These are phyloP conservation scores for Glareola pratincola DNA, from an alignment of 2,113 vertebrate genomes.

Conservation along the genomic window DNA sequence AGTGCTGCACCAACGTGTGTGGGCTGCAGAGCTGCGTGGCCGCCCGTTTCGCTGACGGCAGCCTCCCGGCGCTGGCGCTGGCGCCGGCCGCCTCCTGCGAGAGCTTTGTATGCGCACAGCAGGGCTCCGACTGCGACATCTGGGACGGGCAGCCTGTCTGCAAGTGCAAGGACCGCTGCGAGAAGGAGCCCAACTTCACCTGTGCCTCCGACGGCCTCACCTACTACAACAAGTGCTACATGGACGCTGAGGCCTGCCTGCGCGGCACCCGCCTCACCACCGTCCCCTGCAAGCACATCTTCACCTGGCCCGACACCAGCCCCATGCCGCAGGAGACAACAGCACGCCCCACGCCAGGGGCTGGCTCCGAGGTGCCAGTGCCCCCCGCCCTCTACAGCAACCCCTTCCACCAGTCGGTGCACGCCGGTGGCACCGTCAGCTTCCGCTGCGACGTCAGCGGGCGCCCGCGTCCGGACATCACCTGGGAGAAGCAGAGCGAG, in stretches of 20 bases:
- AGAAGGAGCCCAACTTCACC: conserved; percentile 95
- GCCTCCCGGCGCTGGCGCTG: conserved; percentile 32
- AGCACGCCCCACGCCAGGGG: conserved; percentile 75
- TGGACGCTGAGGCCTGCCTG: conserved; percentile 94
- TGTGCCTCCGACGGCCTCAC: conserved; percentile 95
- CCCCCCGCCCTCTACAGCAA: conserved; percentile 88
- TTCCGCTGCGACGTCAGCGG: conserved; percentile 92
- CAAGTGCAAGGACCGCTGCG: conserved; percentile 93
- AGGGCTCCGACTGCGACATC: conserved; percentile 91
- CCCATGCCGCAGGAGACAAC: conserved; percentile 85
- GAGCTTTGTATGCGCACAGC: conserved; percentile 88
- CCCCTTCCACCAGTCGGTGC: conserved; percentile 87
- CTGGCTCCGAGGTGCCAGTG: conserved; percentile 73
- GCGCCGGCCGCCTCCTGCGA: conserved; percentile 78
- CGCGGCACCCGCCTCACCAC: conserved; percentile 83
- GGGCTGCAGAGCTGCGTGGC: conserved; percentile 94
- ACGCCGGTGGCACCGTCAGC: conserved; percentile 87
- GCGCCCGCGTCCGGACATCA: conserved; percentile 85
- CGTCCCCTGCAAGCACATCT: conserved; percentile 89
- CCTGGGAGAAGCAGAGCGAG: conserved; percentile 95
- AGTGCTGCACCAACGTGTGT: conserved; percentile 96
- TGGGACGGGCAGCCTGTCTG: conserved; percentile 94
- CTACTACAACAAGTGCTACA: conserved; percentile 98
- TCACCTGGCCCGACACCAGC: conserved; percentile 86
- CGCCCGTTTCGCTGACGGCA: conserved; percentile 84